Evolutionary conservation across 2,888 invertebrate genomes (phyloP), one percentile per base, ranked within the genome.

Genomic region (Drosophila cognata): DNA sequence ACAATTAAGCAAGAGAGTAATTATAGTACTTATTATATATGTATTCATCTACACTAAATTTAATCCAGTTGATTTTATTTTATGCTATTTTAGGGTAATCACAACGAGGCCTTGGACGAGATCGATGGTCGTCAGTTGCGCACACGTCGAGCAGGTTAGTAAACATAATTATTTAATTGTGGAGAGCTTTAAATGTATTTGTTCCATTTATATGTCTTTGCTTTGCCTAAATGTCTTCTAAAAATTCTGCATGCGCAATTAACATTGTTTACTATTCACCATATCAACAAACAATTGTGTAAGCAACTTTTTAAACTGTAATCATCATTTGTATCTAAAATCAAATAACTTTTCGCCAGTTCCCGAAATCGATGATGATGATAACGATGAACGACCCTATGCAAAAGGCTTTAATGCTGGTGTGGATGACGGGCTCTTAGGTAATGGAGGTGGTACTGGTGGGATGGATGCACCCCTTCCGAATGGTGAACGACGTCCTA

Each of bases 381-480:
- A 95, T 55, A 95, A 95, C 67, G 94, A 94, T 46, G 93, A 92
- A 28, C 91, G 92, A 55, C 92, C 93, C 13, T 91, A 91, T 56
- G 91, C 92, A 35, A 92, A 93, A 33, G 92, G 94, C 1, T 93
- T 93, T 81, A 94, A 94, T 62, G 51, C 68, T 28, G 96, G 96
- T 35, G 94, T 96, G 53, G 96, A 96, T 74, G 96, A 96, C 88
- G 96, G 95, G 0, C 94, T 96, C 10, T n/a, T 89, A 31, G 69
- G 93, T 95, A 28, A 57, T 33, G 91, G 92, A 0, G 85, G 85
- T 4, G 48, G 25, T 0, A 3, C 8, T 11, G 69, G 59, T 21
- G 81, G 52, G 1, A 48, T 18, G 21, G 73, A 53, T 46, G 29
- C 52, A 0, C 36, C 61, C 13, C 28, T 56, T 0, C 65, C 75